phyloP scores from a whole-genome alignment of 2,888 invertebrate genomes.

The Balanococcus diminutus region DNA sequence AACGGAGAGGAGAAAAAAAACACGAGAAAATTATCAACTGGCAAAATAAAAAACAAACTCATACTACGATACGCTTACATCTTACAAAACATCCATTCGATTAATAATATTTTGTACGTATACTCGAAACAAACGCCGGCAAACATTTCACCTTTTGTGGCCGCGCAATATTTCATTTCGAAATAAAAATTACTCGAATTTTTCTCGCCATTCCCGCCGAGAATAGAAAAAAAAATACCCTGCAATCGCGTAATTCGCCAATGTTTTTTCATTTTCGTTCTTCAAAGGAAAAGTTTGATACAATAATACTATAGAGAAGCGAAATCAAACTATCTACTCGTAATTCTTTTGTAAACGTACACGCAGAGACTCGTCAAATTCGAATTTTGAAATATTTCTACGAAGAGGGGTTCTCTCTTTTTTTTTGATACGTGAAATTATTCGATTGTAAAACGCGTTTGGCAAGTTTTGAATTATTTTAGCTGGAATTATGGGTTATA shows the following conservation, averaged over 20 bases:
- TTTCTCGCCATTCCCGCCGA: background rate
- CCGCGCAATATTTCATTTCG: background rate
- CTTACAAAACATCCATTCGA: background rate
- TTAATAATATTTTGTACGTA: no score
- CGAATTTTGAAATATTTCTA: background rate
- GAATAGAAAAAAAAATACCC: background rate
- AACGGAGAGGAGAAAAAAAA: background rate
- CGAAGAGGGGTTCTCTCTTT: background rate
- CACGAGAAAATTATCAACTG: background rate
- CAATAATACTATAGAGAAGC: background rate
- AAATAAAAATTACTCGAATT: conserved; percentile 15
- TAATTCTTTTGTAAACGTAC: background rate
- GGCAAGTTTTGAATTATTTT: background rate
- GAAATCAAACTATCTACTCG: background rate
- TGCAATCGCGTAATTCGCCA: background rate
- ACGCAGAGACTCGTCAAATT: background rate
- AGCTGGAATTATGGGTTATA: background rate
- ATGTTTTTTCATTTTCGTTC: background rate
- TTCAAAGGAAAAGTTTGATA: conserved; percentile 2
- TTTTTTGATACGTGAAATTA: background rate
- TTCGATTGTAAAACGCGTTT: background rate
- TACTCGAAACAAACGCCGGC: background rate
- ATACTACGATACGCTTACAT: background rate
- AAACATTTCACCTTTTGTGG: conserved; percentile 8
- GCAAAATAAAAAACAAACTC: background rate